Evolutionary conservation across 2,797 vertebrate genomes (phyloP), one percentile per base, ranked within the genome.

Genomic region (Helicolenus hilgendorfi): DNA sequence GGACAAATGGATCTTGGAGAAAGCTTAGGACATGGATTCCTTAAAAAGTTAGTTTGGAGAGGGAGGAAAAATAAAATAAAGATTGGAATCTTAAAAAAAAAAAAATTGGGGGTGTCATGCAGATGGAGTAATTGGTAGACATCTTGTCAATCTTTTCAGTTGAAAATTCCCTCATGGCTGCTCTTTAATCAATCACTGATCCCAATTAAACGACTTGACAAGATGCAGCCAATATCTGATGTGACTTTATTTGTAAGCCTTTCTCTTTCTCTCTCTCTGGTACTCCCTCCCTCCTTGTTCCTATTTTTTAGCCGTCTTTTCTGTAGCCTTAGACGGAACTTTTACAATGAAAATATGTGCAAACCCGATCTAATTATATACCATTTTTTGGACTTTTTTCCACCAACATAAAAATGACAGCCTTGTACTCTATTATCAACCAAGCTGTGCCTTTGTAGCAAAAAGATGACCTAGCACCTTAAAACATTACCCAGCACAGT

Each of bases 121-220:
- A 70, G 35, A 60, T 35, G 83, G 67, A 78, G 68, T 87, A 84
- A 91, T 87, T 90, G 77, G 18, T 6, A 29, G 60, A 79, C 58
- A 83, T 58, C 56, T 72, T 70, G 53, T 87, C 83, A 90, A 92
- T 89, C 53, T 72, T 87, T 82, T 84, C 41, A 89, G 92, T 88
- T 83, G 65, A 87, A 83, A 78, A 80, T 82, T 76, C 58, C 27
- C 76, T 49, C 69, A 80, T 35, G 73, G 55, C 69, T 82, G 53
- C 62, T 72, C 63, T 31, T 71, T 78, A 88, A 95, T 95, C 83
- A 86, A 89, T 94, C 86, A 79, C 22, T 38, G 81, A 71, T 79
- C 74, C 67, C 69, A 71, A 88, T 90, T 85, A 80, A 77, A 77
- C 33, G 18, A 81, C 81, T 55, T 81, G 74, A 89, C 67, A 78